Evolutionary conservation across 2,888 invertebrate species (phyloP).

Genomic region (Zhuqinia jingwanae): DNA sequence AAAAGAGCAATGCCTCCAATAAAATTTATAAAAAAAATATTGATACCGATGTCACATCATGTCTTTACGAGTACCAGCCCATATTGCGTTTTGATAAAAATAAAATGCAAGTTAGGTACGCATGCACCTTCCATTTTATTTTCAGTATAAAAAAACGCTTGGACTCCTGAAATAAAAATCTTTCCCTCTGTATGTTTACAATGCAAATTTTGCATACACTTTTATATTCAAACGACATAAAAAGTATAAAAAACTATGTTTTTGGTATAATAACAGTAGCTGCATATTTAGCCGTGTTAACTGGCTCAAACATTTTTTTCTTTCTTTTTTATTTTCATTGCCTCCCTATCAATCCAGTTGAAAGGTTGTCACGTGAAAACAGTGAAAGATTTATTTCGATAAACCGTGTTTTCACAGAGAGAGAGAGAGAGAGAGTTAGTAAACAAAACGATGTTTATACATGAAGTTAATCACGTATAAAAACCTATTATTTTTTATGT

Average conservation of each 20-base stretch:
- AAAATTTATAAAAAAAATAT: slow-evolving; percentile 55
- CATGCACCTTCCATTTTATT: too few species aligned
- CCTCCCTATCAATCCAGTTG: slow-evolving; percentile 31
- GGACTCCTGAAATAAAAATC: too few species aligned
- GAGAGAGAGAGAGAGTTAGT: not conserved
- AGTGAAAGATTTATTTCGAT: not conserved
- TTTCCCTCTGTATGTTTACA: too few species aligned
- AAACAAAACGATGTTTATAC: not conserved
- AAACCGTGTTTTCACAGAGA: not conserved
- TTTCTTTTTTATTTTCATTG: slow-evolving; percentile 21
- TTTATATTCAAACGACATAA: not conserved
- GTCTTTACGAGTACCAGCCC: not conserved
- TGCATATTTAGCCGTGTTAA: slow-evolving; percentile 24
- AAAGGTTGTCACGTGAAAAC: slow-evolving; percentile 8
- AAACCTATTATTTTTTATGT: not conserved
- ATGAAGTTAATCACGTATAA: not conserved
- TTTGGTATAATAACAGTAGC: not conserved
- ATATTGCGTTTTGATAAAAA: not conserved
- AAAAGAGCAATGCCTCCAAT: slow-evolving; percentile 25
- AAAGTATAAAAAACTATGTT: not conserved
- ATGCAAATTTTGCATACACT: too few species aligned
- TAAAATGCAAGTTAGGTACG: not conserved
- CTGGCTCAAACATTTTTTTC: not conserved
- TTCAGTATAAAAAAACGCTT: too few species aligned
- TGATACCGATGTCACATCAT: slow-evolving; percentile 18